These are phyloP conservation scores for Xylophagus ater DNA, from an alignment of 2,888 invertebrate species.

Conservation along the genomic window DNA sequence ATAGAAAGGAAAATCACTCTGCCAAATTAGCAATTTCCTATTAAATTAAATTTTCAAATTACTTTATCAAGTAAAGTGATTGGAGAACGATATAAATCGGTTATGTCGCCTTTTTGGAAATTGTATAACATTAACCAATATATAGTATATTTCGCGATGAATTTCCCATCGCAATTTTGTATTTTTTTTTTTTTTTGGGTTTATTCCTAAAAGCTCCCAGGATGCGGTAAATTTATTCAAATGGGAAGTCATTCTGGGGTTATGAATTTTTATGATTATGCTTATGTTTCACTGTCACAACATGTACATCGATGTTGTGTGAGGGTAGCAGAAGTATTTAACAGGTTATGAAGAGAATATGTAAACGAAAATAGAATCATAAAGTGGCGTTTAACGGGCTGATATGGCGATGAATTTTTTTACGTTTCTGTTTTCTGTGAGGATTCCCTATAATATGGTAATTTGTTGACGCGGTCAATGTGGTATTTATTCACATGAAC, in stretches of 20 bases:
- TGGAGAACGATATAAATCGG: no score
- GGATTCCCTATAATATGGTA: slow-evolving; percentile 15
- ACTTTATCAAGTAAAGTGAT: no score
- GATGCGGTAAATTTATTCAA: slow-evolving; percentile 18
- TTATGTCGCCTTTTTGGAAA: no score
- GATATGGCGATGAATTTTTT: slow-evolving; percentile 16
- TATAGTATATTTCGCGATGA: no score
- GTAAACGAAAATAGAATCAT: slow-evolving; percentile 13
- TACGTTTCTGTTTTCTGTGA: slow-evolving; percentile 5
- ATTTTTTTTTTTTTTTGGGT: no score
- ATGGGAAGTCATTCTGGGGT: slow-evolving; percentile 17
- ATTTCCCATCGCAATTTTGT: no score
- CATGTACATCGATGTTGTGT: slow-evolving; percentile 11
- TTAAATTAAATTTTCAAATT: no score
- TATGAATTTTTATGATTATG: slow-evolving; percentile 19
- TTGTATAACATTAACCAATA: no score
- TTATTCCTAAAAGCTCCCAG: no score
- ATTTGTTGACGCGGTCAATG: slow-evolving; percentile 15
- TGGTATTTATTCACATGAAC: no score
- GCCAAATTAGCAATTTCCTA: no score
- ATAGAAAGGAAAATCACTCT: no score
- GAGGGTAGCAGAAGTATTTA: slow-evolving; percentile 1
- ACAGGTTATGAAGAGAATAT: neutral
- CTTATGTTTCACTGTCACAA: slow-evolving; percentile 13
- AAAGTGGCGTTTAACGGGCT: slow-evolving; percentile 16